Conservation (phyloP, 2,888 invertebrate species). For the Conops quadrifasciatus region DNA sequence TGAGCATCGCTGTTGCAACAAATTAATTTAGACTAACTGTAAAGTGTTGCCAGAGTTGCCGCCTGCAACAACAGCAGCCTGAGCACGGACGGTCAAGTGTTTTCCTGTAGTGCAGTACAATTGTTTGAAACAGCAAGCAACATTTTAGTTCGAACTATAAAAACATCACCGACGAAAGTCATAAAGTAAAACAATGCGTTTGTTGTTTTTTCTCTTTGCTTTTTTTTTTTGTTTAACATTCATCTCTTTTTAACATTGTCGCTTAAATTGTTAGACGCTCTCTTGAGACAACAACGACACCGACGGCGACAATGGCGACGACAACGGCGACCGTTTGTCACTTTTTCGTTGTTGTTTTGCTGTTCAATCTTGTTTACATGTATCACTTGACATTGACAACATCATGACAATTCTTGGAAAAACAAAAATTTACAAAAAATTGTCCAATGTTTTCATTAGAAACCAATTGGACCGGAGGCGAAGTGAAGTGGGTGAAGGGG, state of each 20-base stretch:
- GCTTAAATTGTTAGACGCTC: conserved; percentile 36
- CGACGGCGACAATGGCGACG: conserved; percentile 13
- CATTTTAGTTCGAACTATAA: conserved; percentile 21
- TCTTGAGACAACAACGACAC: conserved; percentile 35
- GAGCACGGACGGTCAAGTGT: conserved; percentile 29
- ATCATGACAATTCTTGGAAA: no score
- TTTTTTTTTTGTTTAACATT: no score
- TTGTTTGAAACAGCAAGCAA: conserved; percentile 16
- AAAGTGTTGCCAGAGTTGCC: conserved; percentile 30
- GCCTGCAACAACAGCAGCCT: conserved; percentile 7
- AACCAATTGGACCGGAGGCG: no score
- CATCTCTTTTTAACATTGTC: conserved; percentile 21
- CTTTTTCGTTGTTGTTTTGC: not conserved
- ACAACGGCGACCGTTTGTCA: not conserved
- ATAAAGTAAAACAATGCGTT: not conserved
- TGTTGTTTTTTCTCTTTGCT: not conserved
- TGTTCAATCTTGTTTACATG: conserved; percentile 1
- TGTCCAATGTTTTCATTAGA: no score
- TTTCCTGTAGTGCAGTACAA: conserved; percentile 26
- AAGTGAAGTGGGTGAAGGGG: no score
- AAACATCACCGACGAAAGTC: conserved; percentile 11
- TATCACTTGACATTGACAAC: not conserved
- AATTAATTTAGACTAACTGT: conserved; percentile 29
- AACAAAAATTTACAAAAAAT: no score
- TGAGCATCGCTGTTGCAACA: conserved; percentile 7